Evolutionary conservation across 2,113 vertebrate species (phyloP), one percentile per base, ranked within the genome.

Genomic region (Amblyornis subalaris): DNA sequence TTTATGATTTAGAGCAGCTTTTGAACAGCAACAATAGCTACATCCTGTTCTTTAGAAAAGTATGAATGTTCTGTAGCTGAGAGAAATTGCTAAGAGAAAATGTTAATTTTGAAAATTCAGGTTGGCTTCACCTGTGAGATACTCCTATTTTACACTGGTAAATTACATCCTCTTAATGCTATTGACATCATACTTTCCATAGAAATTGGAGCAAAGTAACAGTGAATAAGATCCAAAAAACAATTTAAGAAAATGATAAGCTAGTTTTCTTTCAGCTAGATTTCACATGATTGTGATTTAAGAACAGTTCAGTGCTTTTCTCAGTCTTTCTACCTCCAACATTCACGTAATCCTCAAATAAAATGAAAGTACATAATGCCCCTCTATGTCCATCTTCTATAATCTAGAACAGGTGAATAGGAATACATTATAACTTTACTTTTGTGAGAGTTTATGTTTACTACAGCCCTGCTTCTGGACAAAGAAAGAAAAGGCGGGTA

Each of bases 41-140:
- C 53, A 89, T 38, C 42, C 42, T 50, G 35, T 88, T 71, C 70
- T 69, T 84, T 72, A 76, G 50, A 84, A 77, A 33, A 61, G 36
- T 58, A 45, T 17, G 12, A 94, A 57, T 40, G 82, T 89, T 85
- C 57, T 66, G 38, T 62, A 78, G 31, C 45, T 82, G 42, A 72
- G 21, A 90, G 65, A 93, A 94, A 93, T 73, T 45, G 76, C 44
- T 50, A 31, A 86, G 61, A 89, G 29, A 92, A 95, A 94, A 95
- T 22, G 31, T 26, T 87, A 65, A 83, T 89, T 97, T 82, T 81
- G 60, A 96, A 90, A 93, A 92, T 79, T 38, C 45, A 64, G 66
- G 67, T 83, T 89, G 75, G 24, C 50, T 85, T 95, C 55, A 94
- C 85, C 80, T 88, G 51, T 57, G 57, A 92, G 35, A 78, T 93